A percentile compares a stretch with the other conserved stretches of the same genome.
Conservation (phyloP, 2,888 invertebrate genomes). For the Dryomyza anilis region DNA sequence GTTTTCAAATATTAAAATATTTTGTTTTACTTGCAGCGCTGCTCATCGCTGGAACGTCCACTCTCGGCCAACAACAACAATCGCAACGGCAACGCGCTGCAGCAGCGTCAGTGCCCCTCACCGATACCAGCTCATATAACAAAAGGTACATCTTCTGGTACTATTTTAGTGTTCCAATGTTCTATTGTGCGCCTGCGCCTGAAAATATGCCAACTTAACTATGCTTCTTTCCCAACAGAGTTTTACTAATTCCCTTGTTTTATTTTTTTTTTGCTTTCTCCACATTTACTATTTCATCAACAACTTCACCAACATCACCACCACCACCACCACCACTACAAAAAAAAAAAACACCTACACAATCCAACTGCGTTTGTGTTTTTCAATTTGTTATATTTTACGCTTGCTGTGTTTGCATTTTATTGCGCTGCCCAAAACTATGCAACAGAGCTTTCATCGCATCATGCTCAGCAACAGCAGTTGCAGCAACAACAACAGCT, state of each 20-base stretch:
- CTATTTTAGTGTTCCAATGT: too few relatives aligned
- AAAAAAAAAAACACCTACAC: conserved; percentile 7
- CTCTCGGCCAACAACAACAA: conserved; percentile 63
- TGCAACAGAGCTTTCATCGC: conserved; percentile 54
- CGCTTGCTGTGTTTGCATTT: too few relatives aligned
- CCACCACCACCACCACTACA: not conserved
- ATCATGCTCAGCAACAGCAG: conserved; percentile 52
- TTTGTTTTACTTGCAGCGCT: conserved; percentile 69
- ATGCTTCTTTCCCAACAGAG: conserved; percentile 36
- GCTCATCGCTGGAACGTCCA: conserved; percentile 86
- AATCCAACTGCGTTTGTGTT: too few relatives aligned
- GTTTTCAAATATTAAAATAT: too few relatives aligned
- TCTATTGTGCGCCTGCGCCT: conserved; percentile 9
- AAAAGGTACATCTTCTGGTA: conserved; percentile 65
- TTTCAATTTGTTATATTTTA: too few relatives aligned
- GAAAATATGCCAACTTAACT: conserved; percentile 24
- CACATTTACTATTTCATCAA: conserved; percentile 1
- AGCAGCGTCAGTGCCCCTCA: conserved; percentile 69
- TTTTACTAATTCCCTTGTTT: conserved; percentile 45
- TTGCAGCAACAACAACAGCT: conserved; percentile 44
- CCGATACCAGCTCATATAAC: conserved; percentile 78
- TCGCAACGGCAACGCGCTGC: conserved; percentile 54
- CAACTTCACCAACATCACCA: not conserved
- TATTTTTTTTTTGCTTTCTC: conserved; percentile 31
- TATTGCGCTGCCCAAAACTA: conserved; percentile 21